A percentile compares a stretch with the other conserved stretches of the same genome.
These are phyloP conservation scores for Burhinus bistriatus DNA, from an alignment of 2,113 vertebrate species.

Conservation along the genomic window DNA sequence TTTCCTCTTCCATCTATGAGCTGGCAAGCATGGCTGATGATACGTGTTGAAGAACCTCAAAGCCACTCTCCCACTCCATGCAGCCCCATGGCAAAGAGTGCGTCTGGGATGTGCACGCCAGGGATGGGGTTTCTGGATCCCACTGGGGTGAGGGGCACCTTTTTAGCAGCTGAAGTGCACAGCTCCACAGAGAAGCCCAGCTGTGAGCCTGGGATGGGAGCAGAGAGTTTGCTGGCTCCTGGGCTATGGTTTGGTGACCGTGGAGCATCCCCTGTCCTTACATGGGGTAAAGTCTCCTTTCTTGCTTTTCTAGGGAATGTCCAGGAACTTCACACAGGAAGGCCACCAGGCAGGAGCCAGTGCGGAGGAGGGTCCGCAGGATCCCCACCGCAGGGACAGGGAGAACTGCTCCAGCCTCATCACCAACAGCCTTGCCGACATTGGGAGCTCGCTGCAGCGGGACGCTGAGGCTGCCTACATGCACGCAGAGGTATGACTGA, in stretches of 20 bases:
- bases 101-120: neutral
- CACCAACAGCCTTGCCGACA: constrained; percentile 56
- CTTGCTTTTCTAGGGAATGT: constrained; percentile 74
- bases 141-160: neutral
- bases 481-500: constrained; percentile 70
- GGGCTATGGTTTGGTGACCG: accelerated
- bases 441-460: constrained; percentile 71
- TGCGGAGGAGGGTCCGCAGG: neutral
- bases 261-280: neutral
- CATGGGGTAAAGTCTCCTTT: neutral
- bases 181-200: neutral
- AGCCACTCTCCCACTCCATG: accelerated
- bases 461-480: constrained; percentile 76
- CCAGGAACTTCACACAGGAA: constrained; percentile 72
- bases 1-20: neutral
- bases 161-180: neutral
- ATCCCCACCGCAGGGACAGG: neutral
- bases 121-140: neutral
- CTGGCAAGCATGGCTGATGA: accelerated
- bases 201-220: neutral
- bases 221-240: neutral
- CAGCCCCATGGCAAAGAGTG: neutral
- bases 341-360: constrained; percentile 51
- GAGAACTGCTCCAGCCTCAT: constrained; percentile 60
- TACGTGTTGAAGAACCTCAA: neutral